Base-by-base conservation (phyloP, 1,140 invertebrate species). In the Aphelinus certus region DNA sequence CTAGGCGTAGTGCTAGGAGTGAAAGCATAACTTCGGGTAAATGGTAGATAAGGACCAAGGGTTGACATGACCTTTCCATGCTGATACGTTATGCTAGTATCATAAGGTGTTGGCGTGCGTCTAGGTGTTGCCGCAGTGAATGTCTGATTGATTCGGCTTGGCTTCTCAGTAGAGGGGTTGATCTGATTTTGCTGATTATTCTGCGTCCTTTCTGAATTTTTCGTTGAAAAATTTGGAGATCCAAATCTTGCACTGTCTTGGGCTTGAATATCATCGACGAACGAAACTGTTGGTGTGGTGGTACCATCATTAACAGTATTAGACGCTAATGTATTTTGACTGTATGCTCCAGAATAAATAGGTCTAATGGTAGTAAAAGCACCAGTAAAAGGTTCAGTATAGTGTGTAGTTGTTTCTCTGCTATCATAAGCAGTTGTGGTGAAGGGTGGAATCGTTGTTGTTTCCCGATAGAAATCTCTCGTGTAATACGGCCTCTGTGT, bases 11-110 rank as follows among this genome's bases (percentile, higher is more conserved):
- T 81, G 79, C 81, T 76, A 58, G 82, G 76, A 72, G 82, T 80
- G n/a, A 82, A 83, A 5, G 77, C 82, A 64, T 87, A 88, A 66
- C 85, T 88, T 48, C 82, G 87, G 0, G 87, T 87, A 58, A 87
- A 88, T 1, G 87, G 85, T 7, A 88, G 67, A 47, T 87, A 87
- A 0, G 87, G 85, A 5, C 84, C 79, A 5, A 83, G 56, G 0
- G 85, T 87, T 3, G 87, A 86, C 69, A 82, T 79, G 0, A 82
- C 76, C 65, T 84, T 87, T 53, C 81, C 83, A 6, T 84, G 82
- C n/a, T 83, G 80, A 73, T 87, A 84, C 0, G 82, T 86, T 6
- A 84, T 79, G 66, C 82, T 84, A 0, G 77, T 83, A 7, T 86
- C 84, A n/a, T 86, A 86, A 3, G 83, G 82, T 45, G 77, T 82